These are phyloP conservation scores for Bugulina stolonifera DNA, from an alignment of 2,888 invertebrate genomes.

Conservation along the genomic window DNA sequence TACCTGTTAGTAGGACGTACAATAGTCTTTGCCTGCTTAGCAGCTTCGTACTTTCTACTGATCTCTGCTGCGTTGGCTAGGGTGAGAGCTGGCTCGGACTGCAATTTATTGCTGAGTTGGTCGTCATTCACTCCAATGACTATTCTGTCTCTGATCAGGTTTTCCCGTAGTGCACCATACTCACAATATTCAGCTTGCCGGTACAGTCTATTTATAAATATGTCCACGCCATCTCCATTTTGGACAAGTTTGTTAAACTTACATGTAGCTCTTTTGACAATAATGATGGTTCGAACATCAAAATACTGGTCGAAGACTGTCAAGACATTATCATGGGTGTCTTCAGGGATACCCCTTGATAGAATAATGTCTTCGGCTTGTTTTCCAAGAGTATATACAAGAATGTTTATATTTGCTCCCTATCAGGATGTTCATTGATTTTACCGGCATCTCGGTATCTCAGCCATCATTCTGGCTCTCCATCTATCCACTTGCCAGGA, in stretches of 20 bases:
- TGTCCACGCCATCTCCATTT: conserved; percentile 11
- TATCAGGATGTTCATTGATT: no score
- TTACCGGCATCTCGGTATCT: no score
- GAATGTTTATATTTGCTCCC: no score
- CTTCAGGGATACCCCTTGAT: no score
- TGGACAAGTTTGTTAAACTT: conserved; percentile 22
- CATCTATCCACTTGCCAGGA: no score
- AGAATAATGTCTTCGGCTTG: no score
- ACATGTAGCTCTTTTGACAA: conserved; percentile 1
- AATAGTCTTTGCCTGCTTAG: no score
- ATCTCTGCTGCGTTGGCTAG: conserved; percentile 24
- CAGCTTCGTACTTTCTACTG: conserved; percentile 6
- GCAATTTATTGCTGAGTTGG: conserved; percentile 16
- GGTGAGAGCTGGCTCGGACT: conserved; percentile 14
- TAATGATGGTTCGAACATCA: conserved; percentile 1
- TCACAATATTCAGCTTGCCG: no score
- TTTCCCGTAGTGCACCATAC: conserved; percentile 30
- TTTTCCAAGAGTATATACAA: no score
- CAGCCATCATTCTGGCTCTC: no score
- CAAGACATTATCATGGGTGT: no score
- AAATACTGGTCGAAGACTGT: background rate
- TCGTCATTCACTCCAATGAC: conserved; percentile 32
- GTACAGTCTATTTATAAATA: conserved; percentile 28
- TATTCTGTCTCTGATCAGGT: conserved; percentile 33
- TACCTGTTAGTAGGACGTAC: no score